Base-by-base conservation (phyloP, 2,113 vertebrate genomes). In the Istiophorus platypterus region DNA sequence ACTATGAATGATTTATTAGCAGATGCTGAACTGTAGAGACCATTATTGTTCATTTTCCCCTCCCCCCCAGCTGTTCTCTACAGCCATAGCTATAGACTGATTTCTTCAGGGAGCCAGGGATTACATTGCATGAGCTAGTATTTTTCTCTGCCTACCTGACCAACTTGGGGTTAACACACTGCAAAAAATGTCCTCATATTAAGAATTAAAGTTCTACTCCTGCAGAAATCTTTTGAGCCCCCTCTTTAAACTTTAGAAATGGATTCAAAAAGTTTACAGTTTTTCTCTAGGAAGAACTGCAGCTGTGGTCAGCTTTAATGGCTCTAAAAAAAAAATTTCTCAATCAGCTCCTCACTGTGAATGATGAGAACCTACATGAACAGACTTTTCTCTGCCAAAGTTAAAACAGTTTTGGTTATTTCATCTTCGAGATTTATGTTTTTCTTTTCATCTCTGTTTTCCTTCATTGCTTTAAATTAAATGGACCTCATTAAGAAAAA, bases 1-100 rank as follows among this genome's bases (percentile, higher is more conserved):
- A 72, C 88, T 84, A 94, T 95, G 91, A 95, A 95, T 95, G 93
- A 95, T 94, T 96, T 94, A 95, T 95, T 92, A 94, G 94, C 90
- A 92, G 85, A 94, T 92, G 87, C 92, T 91, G 92, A 94, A 94
- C 90, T 92, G 90, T 86, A 88, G 90, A 93, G 88, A 87, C 87
- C 90, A 90, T 94, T 93, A 90, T 93, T 90, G 88, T 92, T 87
- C 78, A 76, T 79, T 84, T 85, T 80, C 56, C 74, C 64, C 74
- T 67, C 62, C 59, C 57, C 41, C 24, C 72, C 71, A 31, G 39
- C 51, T 9, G 24, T 24, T 62, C 76, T 70, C 86, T 75, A 84
- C 75, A 74, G 81, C 84, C 85, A 88, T 78, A 57, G 52, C 75
- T 71, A 54, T 72, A 49, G 51, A 62, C 65, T 12, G 51, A 69